Evolutionary conservation across 1,140 invertebrate genomes (phyloP).

Genomic region (Nebria ingens): DNA sequence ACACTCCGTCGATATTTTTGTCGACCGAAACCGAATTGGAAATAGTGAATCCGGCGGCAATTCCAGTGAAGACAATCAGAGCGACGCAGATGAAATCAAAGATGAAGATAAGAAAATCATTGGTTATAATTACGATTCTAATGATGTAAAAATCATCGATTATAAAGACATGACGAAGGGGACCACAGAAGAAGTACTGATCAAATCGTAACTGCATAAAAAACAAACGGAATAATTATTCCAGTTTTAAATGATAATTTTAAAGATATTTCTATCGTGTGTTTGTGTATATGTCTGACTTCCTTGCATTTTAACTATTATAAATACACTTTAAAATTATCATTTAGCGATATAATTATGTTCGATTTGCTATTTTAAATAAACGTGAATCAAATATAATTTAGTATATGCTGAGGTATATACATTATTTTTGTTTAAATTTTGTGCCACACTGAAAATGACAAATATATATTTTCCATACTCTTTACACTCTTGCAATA

Average conservation of each 20-base stretch:
- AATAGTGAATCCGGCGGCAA: neutral
- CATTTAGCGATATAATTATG: neutral
- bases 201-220: neutral
- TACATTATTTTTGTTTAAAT: conserved; percentile 4
- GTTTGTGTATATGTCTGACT: no score
- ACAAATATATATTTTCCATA: conserved; percentile 9
- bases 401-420: neutral
- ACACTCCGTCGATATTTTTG: neutral
- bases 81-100: neutral
- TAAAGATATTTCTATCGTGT: neutral
- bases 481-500: conserved; percentile 5
- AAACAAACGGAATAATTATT: neutral
- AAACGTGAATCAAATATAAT: neutral
- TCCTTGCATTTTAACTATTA: no score
- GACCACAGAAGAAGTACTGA: neutral
- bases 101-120: conserved; percentile 2
- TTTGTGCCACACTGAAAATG: conserved; percentile 3
- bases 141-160: conserved; percentile 2
- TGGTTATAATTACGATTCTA: neutral
- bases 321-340: conserved; percentile 3
- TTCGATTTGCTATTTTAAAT: neutral
- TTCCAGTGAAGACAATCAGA: conserved; percentile 1
- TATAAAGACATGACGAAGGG: conserved; percentile 3
- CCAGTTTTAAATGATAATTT: conserved; percentile 6
- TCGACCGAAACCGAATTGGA: neutral